A percentile compares a stretch with the other conserved stretches of the same genome.
These are phyloP conservation scores for Rhodophaea formosa DNA, from an alignment of 2,888 invertebrate genomes.

Conservation along the genomic window DNA sequence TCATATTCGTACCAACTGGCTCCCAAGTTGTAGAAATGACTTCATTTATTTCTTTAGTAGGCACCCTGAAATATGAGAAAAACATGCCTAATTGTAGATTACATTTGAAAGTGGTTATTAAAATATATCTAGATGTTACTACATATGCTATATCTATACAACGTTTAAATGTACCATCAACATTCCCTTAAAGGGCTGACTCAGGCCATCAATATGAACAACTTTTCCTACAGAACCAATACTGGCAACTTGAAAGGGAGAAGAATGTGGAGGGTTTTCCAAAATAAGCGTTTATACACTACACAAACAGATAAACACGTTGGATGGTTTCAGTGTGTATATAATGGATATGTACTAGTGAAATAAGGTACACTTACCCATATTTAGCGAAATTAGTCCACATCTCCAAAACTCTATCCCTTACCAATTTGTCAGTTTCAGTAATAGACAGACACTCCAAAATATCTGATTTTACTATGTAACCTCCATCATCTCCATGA, in stretches of 20 bases:
- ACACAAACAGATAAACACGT: no score
- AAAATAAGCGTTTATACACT: no score
- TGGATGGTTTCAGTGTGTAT: no score
- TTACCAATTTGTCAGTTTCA: conserved; percentile 55
- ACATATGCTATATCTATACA: no score
- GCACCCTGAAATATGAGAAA: conserved; percentile 54
- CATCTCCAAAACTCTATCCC: conserved; percentile 71
- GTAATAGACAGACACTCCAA: conserved; percentile 40
- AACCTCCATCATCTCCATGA: conserved; percentile 83
- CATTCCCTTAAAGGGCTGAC: no score
- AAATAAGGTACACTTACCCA: conserved; percentile 53
- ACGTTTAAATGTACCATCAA: no score
- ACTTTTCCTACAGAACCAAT: no score
- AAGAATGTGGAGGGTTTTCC: no score
- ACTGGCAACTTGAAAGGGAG: no score
- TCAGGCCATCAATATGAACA: no score
- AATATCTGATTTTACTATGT: conserved; percentile 68
- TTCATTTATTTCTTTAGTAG: conserved; percentile 53
- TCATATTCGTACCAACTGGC: conserved; percentile 42
- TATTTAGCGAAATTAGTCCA: conserved; percentile 84
- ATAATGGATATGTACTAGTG: background rate
- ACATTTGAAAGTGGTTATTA: no score
- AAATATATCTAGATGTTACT: no score
- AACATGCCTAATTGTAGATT: background rate
- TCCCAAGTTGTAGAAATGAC: conserved; percentile 58